Percentiles rank a stretch among this genome's conserved stretches.
Evolutionary conservation across 2,113 vertebrate genomes (phyloP).

Genomic region (Tyrannus savana): DNA sequence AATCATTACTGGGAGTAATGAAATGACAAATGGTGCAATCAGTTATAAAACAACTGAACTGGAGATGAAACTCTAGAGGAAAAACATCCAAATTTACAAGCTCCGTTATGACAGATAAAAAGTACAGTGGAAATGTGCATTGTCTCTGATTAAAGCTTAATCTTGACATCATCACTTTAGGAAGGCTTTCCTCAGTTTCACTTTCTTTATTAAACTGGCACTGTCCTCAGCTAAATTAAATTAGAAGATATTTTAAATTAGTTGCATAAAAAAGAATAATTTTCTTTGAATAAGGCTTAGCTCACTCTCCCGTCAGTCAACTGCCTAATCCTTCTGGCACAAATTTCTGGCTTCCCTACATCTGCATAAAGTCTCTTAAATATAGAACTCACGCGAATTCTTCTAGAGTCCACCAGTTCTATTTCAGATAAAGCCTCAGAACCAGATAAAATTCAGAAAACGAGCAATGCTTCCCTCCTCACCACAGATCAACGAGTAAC

Average conservation of each 20-base stretch:
- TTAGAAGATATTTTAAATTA: neutral
- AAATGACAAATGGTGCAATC: neutral
- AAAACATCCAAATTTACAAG: neutral
- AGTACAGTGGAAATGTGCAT: neutral
- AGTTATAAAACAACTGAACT: neutral
- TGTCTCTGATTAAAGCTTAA: neutral
- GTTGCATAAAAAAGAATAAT: neutral
- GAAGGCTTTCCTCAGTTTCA: neutral
- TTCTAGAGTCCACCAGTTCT: neutral
- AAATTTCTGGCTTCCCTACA: neutral
- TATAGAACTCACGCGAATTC: fast-evolving
- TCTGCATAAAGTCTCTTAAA: neutral
- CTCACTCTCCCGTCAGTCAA: neutral
- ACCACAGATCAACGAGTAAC: neutral
- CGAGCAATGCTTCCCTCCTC: fast-evolving
- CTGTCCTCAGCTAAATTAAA: neutral
- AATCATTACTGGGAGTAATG: neutral
- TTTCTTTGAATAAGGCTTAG: neutral
- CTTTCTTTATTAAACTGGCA: neutral
- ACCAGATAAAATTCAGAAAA: neutral
- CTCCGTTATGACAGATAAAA: neutral
- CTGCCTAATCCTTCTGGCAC: neutral
- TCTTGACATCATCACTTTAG: neutral
- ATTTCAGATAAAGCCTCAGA: neutral
- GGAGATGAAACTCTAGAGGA: neutral